Evolutionary conservation across 2,888 invertebrate genomes (phyloP).

Genomic region (Xanthorhoe spadicearia): DNA sequence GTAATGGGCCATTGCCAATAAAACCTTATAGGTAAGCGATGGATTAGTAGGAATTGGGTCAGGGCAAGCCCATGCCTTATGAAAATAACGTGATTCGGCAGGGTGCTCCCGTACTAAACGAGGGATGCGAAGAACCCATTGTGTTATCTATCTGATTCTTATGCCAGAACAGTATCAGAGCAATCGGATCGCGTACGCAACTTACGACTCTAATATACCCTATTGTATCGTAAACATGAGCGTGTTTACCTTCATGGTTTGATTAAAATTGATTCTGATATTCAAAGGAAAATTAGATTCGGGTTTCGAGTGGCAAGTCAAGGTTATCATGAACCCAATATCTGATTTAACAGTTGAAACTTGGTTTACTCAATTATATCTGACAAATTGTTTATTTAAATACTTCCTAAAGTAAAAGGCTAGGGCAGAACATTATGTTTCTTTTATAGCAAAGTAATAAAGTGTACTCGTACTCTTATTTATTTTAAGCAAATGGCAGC

Average conservation of each 20-base stretch:
- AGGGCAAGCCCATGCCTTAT: conserved; percentile 78
- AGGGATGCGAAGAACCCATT: conserved; percentile 57
- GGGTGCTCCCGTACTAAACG: conserved; percentile 59
- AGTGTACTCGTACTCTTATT: background rate
- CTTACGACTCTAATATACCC: conserved; percentile 45
- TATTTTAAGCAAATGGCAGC: conserved; percentile 42
- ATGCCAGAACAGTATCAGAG: conserved; percentile 49
- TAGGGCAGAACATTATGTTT: background rate
- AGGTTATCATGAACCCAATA: background rate
- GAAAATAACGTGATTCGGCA: conserved; percentile 73
- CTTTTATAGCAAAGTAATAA: background rate
- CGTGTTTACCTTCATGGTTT: conserved; percentile 43
- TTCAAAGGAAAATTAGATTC: conserved; percentile 6
- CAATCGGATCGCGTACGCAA: conserved; percentile 48
- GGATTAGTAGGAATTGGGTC: conserved; percentile 83
- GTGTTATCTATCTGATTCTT: conserved; percentile 60
- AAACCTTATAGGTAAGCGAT: conserved; percentile 85
- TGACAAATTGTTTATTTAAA: background rate
- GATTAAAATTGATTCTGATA: conserved; percentile 38
- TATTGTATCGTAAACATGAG: conserved; percentile 45
- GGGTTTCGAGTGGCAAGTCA: background rate
- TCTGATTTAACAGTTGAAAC: background rate
- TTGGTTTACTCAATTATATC: background rate
- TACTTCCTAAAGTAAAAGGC: too few relatives aligned
- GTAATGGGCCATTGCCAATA: conserved; percentile 84